A percentile compares a stretch with the other conserved stretches of the same genome.
phyloP scores from a whole-genome alignment of 2,797 vertebrate genomes.

The Helostoma temminkii region DNA sequence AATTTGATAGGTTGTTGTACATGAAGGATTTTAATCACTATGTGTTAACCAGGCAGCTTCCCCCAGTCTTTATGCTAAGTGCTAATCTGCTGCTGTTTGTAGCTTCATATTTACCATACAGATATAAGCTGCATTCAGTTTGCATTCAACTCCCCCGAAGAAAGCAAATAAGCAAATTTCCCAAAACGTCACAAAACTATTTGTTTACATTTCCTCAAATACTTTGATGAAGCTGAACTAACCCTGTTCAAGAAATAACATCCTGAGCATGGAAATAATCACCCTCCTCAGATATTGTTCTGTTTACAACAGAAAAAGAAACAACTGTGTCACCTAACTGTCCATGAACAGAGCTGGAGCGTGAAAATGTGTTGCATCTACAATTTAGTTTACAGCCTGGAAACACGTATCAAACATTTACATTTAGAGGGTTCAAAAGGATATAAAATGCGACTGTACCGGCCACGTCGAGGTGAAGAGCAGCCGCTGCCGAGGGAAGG shows the following conservation, averaged over 20 bases:
- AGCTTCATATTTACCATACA: no score
- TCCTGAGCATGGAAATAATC: slow-evolving; percentile 13
- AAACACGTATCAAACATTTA: slow-evolving; percentile 72
- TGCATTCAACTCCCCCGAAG: background rate
- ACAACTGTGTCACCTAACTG: slow-evolving; percentile 21
- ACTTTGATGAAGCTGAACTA: background rate
- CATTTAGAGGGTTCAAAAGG: slow-evolving; percentile 67
- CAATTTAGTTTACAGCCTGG: slow-evolving; percentile 61
- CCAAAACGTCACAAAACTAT: background rate
- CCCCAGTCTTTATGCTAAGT: background rate
- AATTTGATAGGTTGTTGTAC: no score
- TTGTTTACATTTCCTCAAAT: background rate
- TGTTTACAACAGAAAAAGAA: slow-evolving; percentile 10
- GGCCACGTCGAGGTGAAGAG: slow-evolving; percentile 49
- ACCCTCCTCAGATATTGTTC: background rate
- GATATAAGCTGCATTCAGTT: background rate
- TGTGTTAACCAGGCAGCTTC: background rate
- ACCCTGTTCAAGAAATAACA: slow-evolving; percentile 1
- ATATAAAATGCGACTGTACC: slow-evolving; percentile 52
- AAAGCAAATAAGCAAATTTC: background rate
- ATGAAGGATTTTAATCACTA: no score
- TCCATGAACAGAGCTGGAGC: slow-evolving; percentile 48
- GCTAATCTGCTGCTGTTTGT: no score
- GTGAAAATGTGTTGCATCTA: slow-evolving; percentile 59
- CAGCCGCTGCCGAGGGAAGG: slow-evolving; percentile 28